Conservation (phyloP, 2,797 vertebrate genomes). For the Rachycentron canadum region DNA sequence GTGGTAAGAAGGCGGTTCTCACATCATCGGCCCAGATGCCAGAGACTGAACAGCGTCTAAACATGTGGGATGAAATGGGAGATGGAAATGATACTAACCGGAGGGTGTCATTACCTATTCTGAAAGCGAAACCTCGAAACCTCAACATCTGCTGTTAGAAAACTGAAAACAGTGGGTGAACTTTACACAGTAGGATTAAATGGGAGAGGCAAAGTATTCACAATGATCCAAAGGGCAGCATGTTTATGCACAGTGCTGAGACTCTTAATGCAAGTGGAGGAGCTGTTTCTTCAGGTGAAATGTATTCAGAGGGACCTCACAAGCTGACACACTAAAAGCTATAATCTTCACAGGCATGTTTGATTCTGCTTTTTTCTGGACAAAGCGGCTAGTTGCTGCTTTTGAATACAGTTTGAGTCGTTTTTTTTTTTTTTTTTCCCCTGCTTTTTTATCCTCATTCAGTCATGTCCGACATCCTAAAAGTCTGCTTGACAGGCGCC, state of each 20-base stretch:
- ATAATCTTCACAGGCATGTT: not conserved
- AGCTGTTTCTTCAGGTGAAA: constrained; percentile 21
- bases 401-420: not conserved
- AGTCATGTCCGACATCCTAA: not conserved
- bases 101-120: constrained; percentile 53
- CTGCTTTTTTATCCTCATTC: not conserved
- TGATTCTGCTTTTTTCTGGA: not conserved
- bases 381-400: not conserved
- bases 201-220: constrained; percentile 37
- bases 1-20: not conserved
- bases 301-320: not conserved
- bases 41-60: constrained; percentile 2
- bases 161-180: constrained; percentile 46
- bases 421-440: not conserved
- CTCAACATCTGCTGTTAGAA: constrained; percentile 61
- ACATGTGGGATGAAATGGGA: constrained; percentile 26
- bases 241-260: constrained; percentile 10
- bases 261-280: constrained; percentile 9
- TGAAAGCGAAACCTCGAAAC: constrained; percentile 36
- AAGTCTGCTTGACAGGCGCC: not conserved
- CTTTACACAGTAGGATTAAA: constrained; percentile 41
- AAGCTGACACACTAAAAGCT: not conserved
- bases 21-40: constrained; percentile 24
- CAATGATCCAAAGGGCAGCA: constrained; percentile 33
- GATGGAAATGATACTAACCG: constrained; percentile 46